Evolutionary conservation across 1,140 invertebrate species (phyloP).

Genomic region (Trachelipus rathkii): DNA sequence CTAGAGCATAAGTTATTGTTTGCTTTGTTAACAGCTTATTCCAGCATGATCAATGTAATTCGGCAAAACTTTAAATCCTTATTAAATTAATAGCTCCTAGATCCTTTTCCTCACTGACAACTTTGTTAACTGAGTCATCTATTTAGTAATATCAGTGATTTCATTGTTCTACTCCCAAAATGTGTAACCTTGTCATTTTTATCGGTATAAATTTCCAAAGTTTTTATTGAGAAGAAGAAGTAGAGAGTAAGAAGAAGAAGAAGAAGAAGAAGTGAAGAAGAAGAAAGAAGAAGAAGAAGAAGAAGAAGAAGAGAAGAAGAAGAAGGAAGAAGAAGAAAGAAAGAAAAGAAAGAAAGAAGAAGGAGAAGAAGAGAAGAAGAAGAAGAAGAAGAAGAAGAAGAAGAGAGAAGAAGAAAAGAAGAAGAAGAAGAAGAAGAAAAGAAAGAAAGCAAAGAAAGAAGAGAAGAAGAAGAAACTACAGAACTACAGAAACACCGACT

Average conservation of each 20-base stretch:
- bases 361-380: constrained; percentile 9
- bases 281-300: constrained; percentile 10
- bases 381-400: constrained; percentile 9
- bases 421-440: constrained; percentile 9
- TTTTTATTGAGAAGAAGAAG: constrained; percentile 3
- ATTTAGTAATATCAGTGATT: background rate
- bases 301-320: constrained; percentile 10
- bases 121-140: background rate
- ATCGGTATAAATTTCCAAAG: background rate
- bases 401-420: constrained; percentile 10
- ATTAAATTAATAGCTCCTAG: no score
- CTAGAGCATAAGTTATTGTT: no score
- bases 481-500: no score
- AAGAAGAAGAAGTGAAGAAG: constrained; percentile 4
- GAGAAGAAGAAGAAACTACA: no score
- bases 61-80: no score
- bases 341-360: constrained; percentile 10
- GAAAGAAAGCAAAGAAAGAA: constrained; percentile 4
- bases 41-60: no score
- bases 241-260: constrained; percentile 9
- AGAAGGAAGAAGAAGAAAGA: constrained; percentile 10
- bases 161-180: background rate
- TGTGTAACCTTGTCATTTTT: background rate
- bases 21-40: no score
- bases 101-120: no score